These are phyloP conservation scores for Drosophila fulvimacula DNA, from an alignment of 2,888 invertebrate genomes.

Conservation along the genomic window DNA sequence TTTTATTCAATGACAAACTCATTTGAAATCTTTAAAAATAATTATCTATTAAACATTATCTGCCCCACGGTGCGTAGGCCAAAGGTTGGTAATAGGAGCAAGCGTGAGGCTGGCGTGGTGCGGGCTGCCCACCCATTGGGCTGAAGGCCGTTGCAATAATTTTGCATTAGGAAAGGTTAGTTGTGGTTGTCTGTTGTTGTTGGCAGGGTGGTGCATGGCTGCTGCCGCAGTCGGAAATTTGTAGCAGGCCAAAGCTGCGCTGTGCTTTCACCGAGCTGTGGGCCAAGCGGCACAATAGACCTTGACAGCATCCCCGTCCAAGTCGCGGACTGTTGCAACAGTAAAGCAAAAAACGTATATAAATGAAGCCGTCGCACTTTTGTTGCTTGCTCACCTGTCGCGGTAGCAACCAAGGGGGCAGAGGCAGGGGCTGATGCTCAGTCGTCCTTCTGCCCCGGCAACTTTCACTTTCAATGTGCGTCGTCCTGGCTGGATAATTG, in stretches of 20 bases:
- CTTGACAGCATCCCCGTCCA: conserved; percentile 48
- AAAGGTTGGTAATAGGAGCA: conserved; percentile 8
- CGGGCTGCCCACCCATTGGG: conserved; percentile 16
- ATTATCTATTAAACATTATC: too few species aligned
- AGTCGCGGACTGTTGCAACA: conserved; percentile 48
- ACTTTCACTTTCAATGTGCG: conserved; percentile 45
- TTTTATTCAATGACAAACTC: too few species aligned
- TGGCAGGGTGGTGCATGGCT: conserved; percentile 12
- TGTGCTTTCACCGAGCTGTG: conserved; percentile 64
- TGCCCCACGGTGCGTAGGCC: conserved; percentile 2
- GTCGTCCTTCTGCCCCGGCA: conserved; percentile 19
- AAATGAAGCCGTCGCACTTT: conserved; percentile 45
- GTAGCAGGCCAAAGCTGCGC: conserved; percentile 57
- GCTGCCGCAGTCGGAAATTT: conserved; percentile 35
- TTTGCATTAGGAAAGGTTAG: conserved; percentile 73
- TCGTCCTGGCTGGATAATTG: conserved; percentile 36
- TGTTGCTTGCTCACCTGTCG: conserved; percentile 45
- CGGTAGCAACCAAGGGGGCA: conserved; percentile 15
- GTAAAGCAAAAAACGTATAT: conserved; percentile 19
- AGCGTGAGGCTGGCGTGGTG: neutral
- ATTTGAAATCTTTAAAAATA: too few species aligned
- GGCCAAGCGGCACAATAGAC: conserved; percentile 47
- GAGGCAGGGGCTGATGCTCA: neutral
- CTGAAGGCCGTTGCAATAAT: conserved; percentile 71
- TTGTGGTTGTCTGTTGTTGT: conserved; percentile 49